Conservation (phyloP, 2,113 vertebrate species). For the Epinephelus cyanopodus region DNA sequence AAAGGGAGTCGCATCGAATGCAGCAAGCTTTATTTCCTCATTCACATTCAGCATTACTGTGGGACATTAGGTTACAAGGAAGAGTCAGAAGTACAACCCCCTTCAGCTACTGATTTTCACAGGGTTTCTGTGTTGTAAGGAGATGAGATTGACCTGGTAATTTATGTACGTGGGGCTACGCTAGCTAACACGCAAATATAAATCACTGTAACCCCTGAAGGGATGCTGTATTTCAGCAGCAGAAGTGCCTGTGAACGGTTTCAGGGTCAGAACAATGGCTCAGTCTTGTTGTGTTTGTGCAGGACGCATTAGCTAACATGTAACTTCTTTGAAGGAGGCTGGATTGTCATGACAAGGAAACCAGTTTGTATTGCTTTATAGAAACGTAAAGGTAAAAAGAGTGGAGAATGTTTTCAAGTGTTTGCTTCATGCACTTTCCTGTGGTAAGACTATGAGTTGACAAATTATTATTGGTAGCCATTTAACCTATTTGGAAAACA, state of each 20-base stretch:
- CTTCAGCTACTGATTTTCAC: conserved; percentile 5
- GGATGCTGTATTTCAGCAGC: conserved; percentile 16
- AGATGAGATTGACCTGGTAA: conserved; percentile 38
- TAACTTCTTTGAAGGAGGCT: conserved; percentile 21
- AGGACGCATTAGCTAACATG: conserved; percentile 41
- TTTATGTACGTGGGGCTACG: conserved; percentile 22
- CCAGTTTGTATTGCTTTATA: neutral
- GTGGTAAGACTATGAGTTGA: neutral
- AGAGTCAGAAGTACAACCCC: neutral
- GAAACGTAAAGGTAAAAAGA: conserved; percentile 19
- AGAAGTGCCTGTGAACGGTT: conserved; percentile 4
- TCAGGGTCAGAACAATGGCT: conserved; percentile 43
- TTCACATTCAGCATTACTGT: conserved; percentile 6
- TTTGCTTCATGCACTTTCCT: neutral
- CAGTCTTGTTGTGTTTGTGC: conserved; percentile 70
- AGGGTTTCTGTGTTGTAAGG: conserved; percentile 13
- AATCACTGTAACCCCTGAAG: conserved; percentile 32
- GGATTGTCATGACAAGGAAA: conserved; percentile 20
- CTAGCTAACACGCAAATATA: conserved; percentile 30
- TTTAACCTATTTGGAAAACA: neutral
- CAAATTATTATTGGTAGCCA: conserved; percentile 1
- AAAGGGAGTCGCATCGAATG: conserved; percentile 6
- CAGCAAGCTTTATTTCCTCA: neutral
- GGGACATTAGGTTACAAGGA: conserved; percentile 5
- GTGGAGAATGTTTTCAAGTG: neutral